phyloP scores from a whole-genome alignment of 2,797 vertebrate species.

The Podargus strigoides region DNA sequence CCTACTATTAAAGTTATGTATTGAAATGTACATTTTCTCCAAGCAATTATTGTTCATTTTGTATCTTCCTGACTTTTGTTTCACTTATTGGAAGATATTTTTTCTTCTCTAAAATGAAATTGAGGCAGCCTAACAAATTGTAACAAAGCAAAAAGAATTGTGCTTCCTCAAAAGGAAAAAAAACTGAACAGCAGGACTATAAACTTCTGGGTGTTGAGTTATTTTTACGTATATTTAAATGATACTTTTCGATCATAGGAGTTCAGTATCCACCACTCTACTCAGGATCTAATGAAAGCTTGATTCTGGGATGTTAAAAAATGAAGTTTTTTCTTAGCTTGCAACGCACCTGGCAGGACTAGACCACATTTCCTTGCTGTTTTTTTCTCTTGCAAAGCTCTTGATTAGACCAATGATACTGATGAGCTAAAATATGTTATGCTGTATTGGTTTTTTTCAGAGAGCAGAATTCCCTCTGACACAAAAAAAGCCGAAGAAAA shows the following conservation, averaged over 20 bases:
- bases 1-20: constrained; percentile 32
- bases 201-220: neutral
- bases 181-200: neutral
- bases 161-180: neutral
- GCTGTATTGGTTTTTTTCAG: neutral
- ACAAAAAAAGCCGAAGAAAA: neutral
- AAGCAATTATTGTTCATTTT: constrained; percentile 29
- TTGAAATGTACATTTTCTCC: constrained; percentile 48
- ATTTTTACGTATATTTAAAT: neutral
- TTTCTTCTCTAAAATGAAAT: constrained; percentile 4
- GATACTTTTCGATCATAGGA: neutral
- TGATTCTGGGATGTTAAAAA: neutral
- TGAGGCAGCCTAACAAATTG: neutral
- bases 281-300: neutral
- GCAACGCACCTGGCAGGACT: neutral
- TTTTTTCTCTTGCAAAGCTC: neutral
- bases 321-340: neutral
- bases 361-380: neutral
- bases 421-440: neutral
- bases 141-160: neutral
- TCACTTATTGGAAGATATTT: neutral
- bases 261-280: neutral
- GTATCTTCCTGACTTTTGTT: constrained; percentile 15
- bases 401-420: neutral
- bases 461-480: neutral